Evolutionary conservation across 2,888 invertebrate species (phyloP).

Genomic region (Ophion costatus): DNA sequence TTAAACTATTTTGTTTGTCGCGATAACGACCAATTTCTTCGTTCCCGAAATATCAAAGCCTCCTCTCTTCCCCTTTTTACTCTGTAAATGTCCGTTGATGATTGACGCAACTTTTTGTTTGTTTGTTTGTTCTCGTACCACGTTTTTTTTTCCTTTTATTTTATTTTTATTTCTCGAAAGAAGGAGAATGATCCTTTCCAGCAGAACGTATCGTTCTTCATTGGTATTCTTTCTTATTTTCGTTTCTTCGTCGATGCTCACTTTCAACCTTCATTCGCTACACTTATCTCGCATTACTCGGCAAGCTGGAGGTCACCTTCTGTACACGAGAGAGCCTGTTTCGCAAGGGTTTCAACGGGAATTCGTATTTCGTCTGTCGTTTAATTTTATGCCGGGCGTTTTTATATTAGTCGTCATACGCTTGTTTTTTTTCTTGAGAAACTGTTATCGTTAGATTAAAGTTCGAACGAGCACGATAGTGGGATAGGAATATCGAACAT

Average conservation of each 20-base stretch:
- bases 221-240: not conserved
- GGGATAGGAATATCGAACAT: slow-evolving; percentile 20
- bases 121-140: slow-evolving; percentile 14
- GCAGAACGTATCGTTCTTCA: not conserved
- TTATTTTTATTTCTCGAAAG: slow-evolving; percentile 25
- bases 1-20: not conserved
- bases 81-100: slow-evolving; percentile 19
- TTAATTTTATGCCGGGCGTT: not conserved
- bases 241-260: not conserved
- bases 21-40: slow-evolving; percentile 13
- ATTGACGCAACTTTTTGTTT: slow-evolving; percentile 50
- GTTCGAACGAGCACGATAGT: slow-evolving; percentile 19
- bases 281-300: slow-evolving; percentile 23
- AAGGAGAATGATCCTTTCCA: slow-evolving; percentile 59
- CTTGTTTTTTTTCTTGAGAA: slow-evolving; percentile 27
- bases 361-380: slow-evolving; percentile 24
- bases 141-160: not conserved
- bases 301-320: slow-evolving; percentile 58
- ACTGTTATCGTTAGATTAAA: slow-evolving; percentile 17
- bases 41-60: slow-evolving; percentile 16
- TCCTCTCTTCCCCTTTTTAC: slow-evolving; percentile 9
- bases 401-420: slow-evolving; percentile 1
- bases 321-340: slow-evolving; percentile 46
- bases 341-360: slow-evolving; percentile 8
- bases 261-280: not conserved